These are phyloP conservation scores for Punctoribates punctum DNA, from an alignment of 2,888 invertebrate species.

Conservation along the genomic window DNA sequence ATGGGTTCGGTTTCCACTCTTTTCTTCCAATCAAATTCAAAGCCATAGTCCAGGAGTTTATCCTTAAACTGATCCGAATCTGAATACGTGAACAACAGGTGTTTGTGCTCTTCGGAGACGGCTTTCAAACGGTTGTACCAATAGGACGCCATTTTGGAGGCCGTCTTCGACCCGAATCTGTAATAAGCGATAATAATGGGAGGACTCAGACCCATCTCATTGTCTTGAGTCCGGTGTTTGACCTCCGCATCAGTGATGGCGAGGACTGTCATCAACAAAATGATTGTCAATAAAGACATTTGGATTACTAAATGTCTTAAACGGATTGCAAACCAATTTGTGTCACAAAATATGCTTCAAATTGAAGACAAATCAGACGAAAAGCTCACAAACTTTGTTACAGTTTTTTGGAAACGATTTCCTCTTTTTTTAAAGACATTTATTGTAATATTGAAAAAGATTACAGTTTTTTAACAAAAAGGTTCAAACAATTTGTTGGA, in stretches of 20 bases:
- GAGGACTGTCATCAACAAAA: background rate
- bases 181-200: background rate
- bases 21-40: background rate
- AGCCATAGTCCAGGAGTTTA: slow-evolving; percentile 68
- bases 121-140: slow-evolving; percentile 96
- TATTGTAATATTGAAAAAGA: no score
- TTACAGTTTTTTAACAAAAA: no score
- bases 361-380: no score
- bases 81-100: slow-evolving; percentile 79
- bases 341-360: no score
- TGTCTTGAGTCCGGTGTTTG: background rate
- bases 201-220: background rate
- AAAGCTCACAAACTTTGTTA: no score
- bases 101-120: slow-evolving; percentile 68
- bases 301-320: no score
- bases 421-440: no score
- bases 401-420: no score
- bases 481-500: no score
- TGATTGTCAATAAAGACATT: background rate
- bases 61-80: slow-evolving; percentile 89
- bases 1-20: background rate
- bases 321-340: no score
- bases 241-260: background rate
- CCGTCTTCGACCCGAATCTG: background rate
- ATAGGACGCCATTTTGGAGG: slow-evolving; percentile 70